Evolutionary conservation across 2,113 vertebrate species (phyloP).

Genomic region (Connochaetes taurinus): DNA sequence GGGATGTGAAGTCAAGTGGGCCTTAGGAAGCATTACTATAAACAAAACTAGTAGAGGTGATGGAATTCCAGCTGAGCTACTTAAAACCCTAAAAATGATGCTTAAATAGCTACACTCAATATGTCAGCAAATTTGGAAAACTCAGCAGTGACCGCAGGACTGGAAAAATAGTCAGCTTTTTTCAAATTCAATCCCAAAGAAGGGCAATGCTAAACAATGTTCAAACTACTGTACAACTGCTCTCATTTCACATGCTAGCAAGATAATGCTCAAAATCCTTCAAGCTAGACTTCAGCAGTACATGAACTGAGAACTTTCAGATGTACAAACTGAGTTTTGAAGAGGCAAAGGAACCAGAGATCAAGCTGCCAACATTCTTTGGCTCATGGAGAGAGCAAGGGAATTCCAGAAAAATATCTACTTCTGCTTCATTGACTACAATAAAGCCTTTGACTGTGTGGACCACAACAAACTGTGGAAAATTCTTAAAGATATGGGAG

Average conservation of each 20-base stretch:
- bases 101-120: background rate
- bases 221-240: background rate
- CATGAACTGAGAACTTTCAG: background rate
- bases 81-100: background rate
- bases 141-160: background rate
- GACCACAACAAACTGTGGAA: too few species aligned
- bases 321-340: background rate
- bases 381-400: too few species aligned
- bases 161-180: background rate
- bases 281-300: background rate
- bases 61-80: background rate
- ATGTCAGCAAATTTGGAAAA: background rate
- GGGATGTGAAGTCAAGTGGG: background rate
- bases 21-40: background rate
- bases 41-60: background rate
- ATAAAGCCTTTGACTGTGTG: too few species aligned
- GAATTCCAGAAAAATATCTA: too few species aligned
- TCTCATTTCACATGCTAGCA: background rate
- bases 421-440: too few species aligned
- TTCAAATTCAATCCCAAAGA: background rate
- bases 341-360: background rate
- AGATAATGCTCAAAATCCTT: background rate
- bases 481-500: too few species aligned
- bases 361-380: too few species aligned
- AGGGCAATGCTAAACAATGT: background rate